Conservation (phyloP, 2,113 vertebrate species). For the Tachuris rubrigastra region DNA sequence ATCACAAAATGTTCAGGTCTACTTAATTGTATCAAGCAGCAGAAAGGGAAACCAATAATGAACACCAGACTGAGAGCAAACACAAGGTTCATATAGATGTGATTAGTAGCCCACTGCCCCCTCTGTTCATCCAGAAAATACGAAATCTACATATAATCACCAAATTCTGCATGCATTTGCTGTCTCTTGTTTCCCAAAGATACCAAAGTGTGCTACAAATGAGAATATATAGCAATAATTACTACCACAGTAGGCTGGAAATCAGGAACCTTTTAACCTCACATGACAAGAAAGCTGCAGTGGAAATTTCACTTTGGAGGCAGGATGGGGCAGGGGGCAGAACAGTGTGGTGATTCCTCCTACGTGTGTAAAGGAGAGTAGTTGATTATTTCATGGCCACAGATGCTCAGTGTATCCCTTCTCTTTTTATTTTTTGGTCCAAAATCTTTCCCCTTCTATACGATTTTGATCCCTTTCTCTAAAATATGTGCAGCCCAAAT, state of each 20-base stretch:
- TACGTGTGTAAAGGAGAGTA: background rate
- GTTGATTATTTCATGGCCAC: background rate
- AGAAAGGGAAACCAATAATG: background rate
- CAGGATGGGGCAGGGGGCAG: background rate
- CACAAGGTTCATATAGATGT: background rate
- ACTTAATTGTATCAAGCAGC: background rate
- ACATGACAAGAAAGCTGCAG: background rate
- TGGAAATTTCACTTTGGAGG: background rate
- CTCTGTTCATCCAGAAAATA: background rate
- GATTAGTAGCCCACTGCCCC: background rate
- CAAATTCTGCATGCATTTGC: background rate
- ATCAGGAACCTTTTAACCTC: background rate
- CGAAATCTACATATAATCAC: background rate
- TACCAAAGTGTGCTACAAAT: background rate
- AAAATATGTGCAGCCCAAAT: background rate
- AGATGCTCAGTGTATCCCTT: background rate
- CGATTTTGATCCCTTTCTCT: background rate
- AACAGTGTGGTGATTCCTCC: background rate
- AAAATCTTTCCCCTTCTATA: background rate
- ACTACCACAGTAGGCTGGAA: background rate
- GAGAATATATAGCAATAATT: background rate
- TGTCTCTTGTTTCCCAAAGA: background rate
- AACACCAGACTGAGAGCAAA: background rate
- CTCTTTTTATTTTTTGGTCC: background rate
- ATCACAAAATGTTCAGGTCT: background rate